Evolutionary conservation across 1,140 invertebrate genomes (phyloP).

Genomic region (Heliconius himera): DNA sequence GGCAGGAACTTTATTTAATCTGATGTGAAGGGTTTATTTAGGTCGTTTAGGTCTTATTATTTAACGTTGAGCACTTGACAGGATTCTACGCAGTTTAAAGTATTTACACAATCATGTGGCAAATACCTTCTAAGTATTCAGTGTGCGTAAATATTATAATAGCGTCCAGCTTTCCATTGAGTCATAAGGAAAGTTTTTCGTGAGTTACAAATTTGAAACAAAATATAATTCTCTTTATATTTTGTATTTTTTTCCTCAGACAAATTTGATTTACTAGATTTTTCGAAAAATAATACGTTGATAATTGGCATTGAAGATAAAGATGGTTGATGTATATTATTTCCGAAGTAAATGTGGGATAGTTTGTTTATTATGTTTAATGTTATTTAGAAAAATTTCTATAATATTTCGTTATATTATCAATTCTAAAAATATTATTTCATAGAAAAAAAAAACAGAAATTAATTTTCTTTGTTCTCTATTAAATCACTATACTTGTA

Average conservation of each 20-base stretch:
- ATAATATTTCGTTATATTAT: neutral
- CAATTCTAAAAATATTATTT: neutral
- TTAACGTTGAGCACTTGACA: neutral
- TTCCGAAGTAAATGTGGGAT: no score
- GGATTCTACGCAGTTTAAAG: slow-evolving; percentile 8
- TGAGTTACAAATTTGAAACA: neutral
- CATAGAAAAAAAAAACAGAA: neutral
- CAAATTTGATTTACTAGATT: neutral
- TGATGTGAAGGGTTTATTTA: neutral
- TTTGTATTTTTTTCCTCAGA: neutral
- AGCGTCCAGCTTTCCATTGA: slow-evolving; percentile 26
- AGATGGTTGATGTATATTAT: neutral
- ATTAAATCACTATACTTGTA: slow-evolving; percentile 20
- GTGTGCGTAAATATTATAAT: neutral
- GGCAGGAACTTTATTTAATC: neutral
- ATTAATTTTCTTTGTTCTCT: neutral
- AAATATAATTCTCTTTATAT: no score
- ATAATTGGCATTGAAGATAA: neutral
- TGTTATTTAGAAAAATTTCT: no score
- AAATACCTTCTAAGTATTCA: neutral
- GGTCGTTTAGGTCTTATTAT: slow-evolving; percentile 11
- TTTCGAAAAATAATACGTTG: neutral
- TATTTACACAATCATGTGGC: neutral
- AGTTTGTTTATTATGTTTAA: no score
- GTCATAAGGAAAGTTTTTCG: slow-evolving; percentile 20